Percentiles rank a stretch among this genome's conserved stretches.
Conservation (phyloP, 2,888 invertebrate species). For the Caenorhabditis doughertyi region DNA sequence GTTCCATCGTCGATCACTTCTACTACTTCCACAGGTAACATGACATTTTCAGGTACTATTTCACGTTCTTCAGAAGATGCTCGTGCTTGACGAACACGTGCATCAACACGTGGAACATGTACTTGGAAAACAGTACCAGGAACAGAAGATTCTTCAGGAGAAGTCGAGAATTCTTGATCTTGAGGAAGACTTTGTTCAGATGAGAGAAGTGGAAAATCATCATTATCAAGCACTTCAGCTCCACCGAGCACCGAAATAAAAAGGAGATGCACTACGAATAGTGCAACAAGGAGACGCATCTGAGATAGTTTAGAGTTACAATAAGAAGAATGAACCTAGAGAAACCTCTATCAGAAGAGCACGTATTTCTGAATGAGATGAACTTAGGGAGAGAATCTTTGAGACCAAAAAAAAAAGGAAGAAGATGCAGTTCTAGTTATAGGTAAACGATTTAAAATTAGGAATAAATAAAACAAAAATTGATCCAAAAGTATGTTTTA, state of each 20-base stretch:
- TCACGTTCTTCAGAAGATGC: slow-evolving; percentile 55
- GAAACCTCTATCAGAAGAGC: no score
- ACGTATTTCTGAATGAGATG: no score
- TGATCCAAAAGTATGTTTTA: neutral
- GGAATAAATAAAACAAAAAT: neutral
- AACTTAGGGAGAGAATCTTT: no score
- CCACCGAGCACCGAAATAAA: slow-evolving; percentile 1
- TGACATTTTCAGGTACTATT: neutral
- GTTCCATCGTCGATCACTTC: slow-evolving; percentile 50
- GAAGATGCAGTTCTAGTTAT: neutral
- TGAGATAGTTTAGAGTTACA: neutral
- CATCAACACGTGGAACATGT: slow-evolving; percentile 42
- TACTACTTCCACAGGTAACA: slow-evolving; percentile 52
- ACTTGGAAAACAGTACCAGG: slow-evolving; percentile 52
- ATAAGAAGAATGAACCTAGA: neutral
- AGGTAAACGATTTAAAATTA: neutral
- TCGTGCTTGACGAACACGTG: slow-evolving; percentile 48
- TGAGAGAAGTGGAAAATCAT: slow-evolving; percentile 38
- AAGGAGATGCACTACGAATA: slow-evolving; percentile 27
- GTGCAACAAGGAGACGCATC: slow-evolving; percentile 30
- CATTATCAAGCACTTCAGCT: slow-evolving; percentile 27
- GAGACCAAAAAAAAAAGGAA: neutral
- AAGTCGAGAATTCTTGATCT: slow-evolving; percentile 26
- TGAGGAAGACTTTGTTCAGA: slow-evolving; percentile 18
- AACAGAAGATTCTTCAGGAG: slow-evolving; percentile 16